Conservation (phyloP, 2,888 invertebrate genomes). For the Hyalella azteca region DNA sequence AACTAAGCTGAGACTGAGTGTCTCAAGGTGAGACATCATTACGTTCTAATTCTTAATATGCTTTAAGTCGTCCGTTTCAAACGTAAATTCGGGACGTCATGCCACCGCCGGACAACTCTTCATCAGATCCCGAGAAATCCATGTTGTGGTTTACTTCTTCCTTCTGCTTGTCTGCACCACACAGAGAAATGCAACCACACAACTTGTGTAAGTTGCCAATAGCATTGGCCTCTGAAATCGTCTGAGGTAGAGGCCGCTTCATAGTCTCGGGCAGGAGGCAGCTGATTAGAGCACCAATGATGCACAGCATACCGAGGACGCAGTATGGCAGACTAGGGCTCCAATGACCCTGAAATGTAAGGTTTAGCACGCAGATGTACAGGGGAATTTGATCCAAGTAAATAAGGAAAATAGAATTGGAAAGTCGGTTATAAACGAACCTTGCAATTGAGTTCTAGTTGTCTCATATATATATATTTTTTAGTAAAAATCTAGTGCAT, state of each 20-base stretch:
- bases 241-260: slow-evolving; percentile 48
- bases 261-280: slow-evolving; percentile 52
- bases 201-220: slow-evolving; percentile 40
- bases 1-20: no score
- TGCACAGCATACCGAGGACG: slow-evolving; percentile 43
- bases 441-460: no score
- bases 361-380: no score
- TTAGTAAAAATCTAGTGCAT: no score
- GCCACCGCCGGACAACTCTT: neutral
- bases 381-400: no score
- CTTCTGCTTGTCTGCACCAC: neutral
- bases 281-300: slow-evolving; percentile 38
- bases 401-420: no score
- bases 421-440: no score
- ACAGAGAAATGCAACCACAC: neutral
- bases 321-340: slow-evolving; percentile 43
- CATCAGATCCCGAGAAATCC: neutral
- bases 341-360: slow-evolving; percentile 43
- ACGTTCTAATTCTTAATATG: no score
- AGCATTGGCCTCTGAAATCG: slow-evolving; percentile 43
- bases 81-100: neutral
- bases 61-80: no score
- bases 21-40: no score
- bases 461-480: no score
- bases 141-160: neutral